Evolutionary conservation across 2,113 vertebrate genomes (phyloP).

Genomic region (Psephotus haematonotus): DNA sequence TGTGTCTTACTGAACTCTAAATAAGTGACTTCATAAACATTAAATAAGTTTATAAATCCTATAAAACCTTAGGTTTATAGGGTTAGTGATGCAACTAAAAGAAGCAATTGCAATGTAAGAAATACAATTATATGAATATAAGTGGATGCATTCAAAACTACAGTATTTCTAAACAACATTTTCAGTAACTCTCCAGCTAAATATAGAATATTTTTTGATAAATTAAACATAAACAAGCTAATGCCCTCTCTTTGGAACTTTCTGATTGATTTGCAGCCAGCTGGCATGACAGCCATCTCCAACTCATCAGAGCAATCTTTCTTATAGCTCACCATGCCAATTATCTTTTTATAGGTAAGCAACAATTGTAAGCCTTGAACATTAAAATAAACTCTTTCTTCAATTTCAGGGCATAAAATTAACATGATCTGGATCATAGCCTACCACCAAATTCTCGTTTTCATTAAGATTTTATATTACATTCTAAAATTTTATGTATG

Average conservation of each 20-base stretch:
- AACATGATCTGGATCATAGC: neutral
- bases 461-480: neutral
- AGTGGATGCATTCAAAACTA: neutral
- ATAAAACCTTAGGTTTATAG: neutral
- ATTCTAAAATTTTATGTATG: neutral
- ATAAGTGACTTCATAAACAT: neutral
- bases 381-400: neutral
- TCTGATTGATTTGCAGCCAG: neutral
- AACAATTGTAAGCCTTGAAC: neutral
- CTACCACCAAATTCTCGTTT: neutral
- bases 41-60: neutral
- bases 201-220: neutral
- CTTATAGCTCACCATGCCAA: neutral
- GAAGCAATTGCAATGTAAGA: neutral
- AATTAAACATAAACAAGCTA: neutral
- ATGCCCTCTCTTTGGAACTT: neutral
- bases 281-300: neutral
- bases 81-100: neutral
- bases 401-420: neutral
- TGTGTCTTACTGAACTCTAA: too few species aligned
- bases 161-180: neutral
- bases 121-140: neutral
- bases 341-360: neutral
- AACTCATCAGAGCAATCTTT: neutral
- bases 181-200: neutral